Conservation (phyloP, 2,113 vertebrate genomes). For the Prietella phreatophila region DNA sequence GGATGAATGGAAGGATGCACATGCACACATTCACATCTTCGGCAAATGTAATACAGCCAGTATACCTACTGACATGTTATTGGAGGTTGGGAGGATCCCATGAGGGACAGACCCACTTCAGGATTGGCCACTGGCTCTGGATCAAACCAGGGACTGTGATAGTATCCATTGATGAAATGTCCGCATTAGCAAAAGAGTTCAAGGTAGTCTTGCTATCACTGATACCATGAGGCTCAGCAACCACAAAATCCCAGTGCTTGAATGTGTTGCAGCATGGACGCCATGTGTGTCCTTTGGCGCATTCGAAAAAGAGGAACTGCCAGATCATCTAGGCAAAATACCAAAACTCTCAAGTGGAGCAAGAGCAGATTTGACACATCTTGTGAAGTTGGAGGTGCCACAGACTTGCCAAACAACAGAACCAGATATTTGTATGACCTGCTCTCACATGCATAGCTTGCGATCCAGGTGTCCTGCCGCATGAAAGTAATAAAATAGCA, state of each 20-base stretch:
- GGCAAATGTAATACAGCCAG: not conserved
- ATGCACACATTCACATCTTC: not conserved
- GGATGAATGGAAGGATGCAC: not conserved
- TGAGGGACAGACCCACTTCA: not conserved
- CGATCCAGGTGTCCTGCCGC: not conserved
- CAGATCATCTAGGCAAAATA: not conserved
- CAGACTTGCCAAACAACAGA: not conserved
- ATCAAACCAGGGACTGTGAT: not conserved
- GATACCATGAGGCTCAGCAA: not conserved
- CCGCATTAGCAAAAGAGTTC: not conserved
- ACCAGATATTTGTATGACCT: not conserved
- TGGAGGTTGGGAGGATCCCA: not conserved
- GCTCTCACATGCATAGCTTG: not conserved
- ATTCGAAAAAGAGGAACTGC: not conserved
- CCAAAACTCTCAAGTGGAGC: not conserved
- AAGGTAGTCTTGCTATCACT: not conserved
- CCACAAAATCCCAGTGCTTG: not conserved
- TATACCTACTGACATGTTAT: not conserved
- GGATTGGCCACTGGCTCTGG: not conserved
- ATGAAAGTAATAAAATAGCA: not conserved
- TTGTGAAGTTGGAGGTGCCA: not conserved
- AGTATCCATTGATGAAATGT: not conserved
- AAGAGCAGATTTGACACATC: not conserved
- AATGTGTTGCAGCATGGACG: not conserved
- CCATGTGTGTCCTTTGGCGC: not conserved